Evolutionary conservation across 2,888 invertebrate species (phyloP).

Genomic region (Mongoloraphidia duomilia): DNA sequence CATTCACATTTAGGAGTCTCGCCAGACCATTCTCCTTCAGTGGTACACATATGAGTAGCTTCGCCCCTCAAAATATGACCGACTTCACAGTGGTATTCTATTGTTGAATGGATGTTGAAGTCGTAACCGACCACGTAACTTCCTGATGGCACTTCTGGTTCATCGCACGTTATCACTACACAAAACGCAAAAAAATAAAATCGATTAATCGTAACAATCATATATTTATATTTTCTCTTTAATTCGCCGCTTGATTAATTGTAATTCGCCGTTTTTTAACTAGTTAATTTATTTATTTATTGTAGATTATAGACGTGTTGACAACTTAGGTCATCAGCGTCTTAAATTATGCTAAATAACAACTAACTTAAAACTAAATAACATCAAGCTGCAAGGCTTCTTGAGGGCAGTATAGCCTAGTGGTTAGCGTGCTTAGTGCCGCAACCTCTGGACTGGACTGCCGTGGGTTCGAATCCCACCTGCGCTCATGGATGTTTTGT

Average conservation of each 20-base stretch:
- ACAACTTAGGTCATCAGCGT: too few species aligned
- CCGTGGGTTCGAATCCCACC: too few species aligned
- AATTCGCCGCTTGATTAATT: neutral
- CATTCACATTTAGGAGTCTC: constrained; percentile 73
- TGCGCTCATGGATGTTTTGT: too few species aligned
- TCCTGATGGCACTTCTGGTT: constrained; percentile 73
- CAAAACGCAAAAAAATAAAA: constrained; percentile 10
- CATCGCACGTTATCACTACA: constrained; percentile 71
- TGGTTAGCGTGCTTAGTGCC: too few species aligned
- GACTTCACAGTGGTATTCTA: constrained; percentile 76
- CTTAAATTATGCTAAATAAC: too few species aligned
- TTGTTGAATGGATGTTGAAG: constrained; percentile 74
- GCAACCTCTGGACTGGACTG: too few species aligned
- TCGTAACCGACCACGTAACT: constrained; percentile 82
- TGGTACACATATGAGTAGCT: constrained; percentile 51
- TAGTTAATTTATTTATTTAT: too few species aligned
- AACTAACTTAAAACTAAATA: too few species aligned
- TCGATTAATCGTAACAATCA: neutral
- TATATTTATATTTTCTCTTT: neutral
- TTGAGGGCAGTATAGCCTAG: too few species aligned
- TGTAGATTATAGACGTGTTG: too few species aligned
- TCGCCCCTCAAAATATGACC: constrained; percentile 70
- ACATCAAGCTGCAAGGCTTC: too few species aligned
- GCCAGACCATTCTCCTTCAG: constrained; percentile 72
- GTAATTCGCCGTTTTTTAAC: neutral